Conservation (phyloP, 2,113 vertebrate species). For the Sinocyclocheilus anophthalmus region DNA sequence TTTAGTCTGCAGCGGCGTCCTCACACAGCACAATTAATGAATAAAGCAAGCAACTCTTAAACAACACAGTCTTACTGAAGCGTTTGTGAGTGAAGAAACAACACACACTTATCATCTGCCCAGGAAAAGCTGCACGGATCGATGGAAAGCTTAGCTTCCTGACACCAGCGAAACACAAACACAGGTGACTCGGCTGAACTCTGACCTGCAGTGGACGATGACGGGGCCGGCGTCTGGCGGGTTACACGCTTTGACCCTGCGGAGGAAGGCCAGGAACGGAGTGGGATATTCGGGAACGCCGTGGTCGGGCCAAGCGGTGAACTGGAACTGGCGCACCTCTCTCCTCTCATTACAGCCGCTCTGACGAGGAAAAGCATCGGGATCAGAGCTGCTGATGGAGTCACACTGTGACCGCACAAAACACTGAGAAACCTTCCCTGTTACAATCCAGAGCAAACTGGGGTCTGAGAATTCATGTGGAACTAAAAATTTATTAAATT, state of each 20-base stretch:
- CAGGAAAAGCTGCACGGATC: not conserved
- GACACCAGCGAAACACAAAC: not conserved
- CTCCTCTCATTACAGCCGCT: constrained; percentile 92
- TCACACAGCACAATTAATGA: not conserved
- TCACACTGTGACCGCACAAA: too few species aligned
- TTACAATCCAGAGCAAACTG: too few species aligned
- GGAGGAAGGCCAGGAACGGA: constrained; percentile 94
- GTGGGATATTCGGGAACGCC: constrained; percentile 97
- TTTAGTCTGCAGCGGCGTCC: not conserved
- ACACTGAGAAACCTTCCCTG: too few species aligned
- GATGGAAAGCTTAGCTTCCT: not conserved
- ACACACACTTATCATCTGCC: not conserved
- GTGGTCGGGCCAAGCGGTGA: constrained; percentile 96
- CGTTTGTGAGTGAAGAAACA: not conserved
- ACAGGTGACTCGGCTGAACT: too few species aligned
- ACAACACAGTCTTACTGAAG: not conserved
- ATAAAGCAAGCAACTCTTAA: not conserved
- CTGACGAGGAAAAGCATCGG: constrained; percentile 66
- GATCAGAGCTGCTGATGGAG: too few species aligned
- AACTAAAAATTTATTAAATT: too few species aligned
- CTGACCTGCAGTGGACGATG: constrained; percentile 95
- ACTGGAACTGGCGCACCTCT: constrained; percentile 98
- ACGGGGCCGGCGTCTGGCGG: constrained; percentile 92
- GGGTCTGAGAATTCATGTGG: too few species aligned
- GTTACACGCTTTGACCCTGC: constrained; percentile 95